Evolutionary conservation across 1,140 invertebrate species (phyloP).

Genomic region (Trypoxylus dichotomus): DNA sequence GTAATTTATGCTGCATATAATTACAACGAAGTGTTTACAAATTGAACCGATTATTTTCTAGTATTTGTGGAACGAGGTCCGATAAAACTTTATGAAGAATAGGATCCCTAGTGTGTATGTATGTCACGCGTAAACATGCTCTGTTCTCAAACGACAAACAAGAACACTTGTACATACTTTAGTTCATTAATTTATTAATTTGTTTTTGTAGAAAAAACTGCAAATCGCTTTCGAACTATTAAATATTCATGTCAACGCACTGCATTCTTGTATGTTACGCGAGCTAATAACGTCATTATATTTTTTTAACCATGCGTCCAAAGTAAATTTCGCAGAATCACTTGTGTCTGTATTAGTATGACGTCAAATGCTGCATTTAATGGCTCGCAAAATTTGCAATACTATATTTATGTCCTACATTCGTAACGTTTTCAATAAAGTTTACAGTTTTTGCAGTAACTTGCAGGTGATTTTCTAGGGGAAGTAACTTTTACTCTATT

Average conservation of each 20-base stretch:
- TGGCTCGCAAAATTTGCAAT: not conserved
- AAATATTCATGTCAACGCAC: not conserved
- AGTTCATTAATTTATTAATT: constrained; percentile 6
- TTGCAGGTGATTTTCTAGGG: not conserved
- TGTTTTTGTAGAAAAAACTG: not conserved
- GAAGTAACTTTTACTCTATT: not conserved
- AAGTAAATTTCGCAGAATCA: not conserved
- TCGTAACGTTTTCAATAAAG: no score
- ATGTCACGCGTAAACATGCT: not conserved
- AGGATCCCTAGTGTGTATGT: not conserved
- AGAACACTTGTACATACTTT: not conserved
- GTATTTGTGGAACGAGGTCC: no score
- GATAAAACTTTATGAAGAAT: no score
- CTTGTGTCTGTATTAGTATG: not conserved
- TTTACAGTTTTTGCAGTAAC: no score
- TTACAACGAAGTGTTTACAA: no score
- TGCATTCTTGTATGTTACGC: not conserved
- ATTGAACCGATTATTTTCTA: no score
- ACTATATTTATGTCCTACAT: not conserved
- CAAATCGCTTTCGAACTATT: not conserved
- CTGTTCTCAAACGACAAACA: not conserved
- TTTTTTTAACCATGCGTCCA: not conserved
- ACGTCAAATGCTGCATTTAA: not conserved
- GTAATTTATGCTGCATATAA: no score
- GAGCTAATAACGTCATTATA: not conserved